Evolutionary conservation across 2,797 vertebrate species (phyloP).

Genomic region (Enteromius viviparus): DNA sequence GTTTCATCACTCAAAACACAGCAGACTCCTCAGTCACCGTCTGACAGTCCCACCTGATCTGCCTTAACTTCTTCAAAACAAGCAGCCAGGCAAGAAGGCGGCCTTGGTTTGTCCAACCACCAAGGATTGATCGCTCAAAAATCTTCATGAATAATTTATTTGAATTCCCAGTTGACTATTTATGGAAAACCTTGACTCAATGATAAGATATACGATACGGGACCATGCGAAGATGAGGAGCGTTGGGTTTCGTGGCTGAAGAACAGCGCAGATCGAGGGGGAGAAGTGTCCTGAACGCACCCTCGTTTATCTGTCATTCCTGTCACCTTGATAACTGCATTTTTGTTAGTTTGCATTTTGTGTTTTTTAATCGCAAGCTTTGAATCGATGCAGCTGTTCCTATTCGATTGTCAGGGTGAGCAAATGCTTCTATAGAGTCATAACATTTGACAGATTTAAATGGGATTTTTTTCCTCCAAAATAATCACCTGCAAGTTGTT

Average conservation of each 20-base stretch:
- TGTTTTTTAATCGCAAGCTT: conserved; percentile 1
- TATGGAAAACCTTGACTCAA: conserved; percentile 49
- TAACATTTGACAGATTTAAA: background rate
- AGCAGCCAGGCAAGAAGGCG: conserved; percentile 8
- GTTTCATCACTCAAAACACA: conserved; percentile 28
- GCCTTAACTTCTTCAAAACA: conserved; percentile 36
- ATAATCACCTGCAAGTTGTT: background rate
- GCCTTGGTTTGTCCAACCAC: conserved; percentile 45
- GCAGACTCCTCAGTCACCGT: conserved; percentile 32
- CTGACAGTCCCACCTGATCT: conserved; percentile 26
- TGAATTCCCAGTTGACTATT: conserved; percentile 46
- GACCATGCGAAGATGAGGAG: background rate
- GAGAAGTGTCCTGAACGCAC: background rate
- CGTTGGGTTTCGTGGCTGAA: conserved; percentile 30
- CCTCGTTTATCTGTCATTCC: conserved; percentile 16
- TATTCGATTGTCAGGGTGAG: background rate
- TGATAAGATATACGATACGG: conserved; percentile 43
- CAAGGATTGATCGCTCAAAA: conserved; percentile 38
- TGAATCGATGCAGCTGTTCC: background rate
- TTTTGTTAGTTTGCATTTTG: background rate
- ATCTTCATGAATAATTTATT: conserved; percentile 51
- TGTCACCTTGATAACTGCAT: conserved; percentile 34
- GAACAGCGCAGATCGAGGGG: background rate
- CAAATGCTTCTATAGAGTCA: background rate
- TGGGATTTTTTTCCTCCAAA: background rate